phyloP scores from a whole-genome alignment of 2,113 vertebrate species.

The Elephas maximus region DNA sequence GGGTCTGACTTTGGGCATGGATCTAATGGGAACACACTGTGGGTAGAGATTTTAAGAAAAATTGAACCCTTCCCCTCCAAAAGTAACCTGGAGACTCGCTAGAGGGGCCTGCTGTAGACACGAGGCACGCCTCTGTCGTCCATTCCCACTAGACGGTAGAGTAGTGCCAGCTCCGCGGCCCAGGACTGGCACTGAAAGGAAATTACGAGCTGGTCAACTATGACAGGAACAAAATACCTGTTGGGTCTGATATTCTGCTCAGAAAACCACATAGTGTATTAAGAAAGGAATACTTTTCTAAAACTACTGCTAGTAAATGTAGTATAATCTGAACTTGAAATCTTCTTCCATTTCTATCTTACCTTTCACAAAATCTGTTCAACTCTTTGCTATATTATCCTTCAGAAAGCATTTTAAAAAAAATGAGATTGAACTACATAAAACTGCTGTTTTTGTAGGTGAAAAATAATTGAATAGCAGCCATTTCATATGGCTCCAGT shows the following conservation, averaged over 20 bases:
- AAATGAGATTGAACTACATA: not conserved
- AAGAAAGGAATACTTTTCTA: not conserved
- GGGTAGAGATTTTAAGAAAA: not conserved
- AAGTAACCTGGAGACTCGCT: not conserved
- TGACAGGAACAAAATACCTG: not conserved
- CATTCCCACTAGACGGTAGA: not conserved
- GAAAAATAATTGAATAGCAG: not conserved
- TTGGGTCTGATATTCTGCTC: not conserved
- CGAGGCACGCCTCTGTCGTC: not conserved
- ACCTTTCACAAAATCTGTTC: conserved; percentile 1
- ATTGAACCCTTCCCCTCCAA: not conserved
- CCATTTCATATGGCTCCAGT: not conserved
- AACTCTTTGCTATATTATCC: not conserved
- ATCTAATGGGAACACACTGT: not conserved
- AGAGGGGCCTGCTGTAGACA: not conserved
- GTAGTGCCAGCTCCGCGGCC: not conserved
- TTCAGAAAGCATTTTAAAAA: not conserved
- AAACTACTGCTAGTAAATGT: too few species aligned
- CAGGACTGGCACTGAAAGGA: not conserved
- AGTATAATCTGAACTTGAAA: not conserved
- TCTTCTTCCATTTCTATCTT: not conserved
- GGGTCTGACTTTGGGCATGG: not conserved
- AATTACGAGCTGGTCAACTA: not conserved
- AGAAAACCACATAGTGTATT: not conserved
- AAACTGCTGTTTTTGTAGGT: too few species aligned